Evolutionary conservation across 2,113 vertebrate genomes (phyloP), one percentile per base, ranked within the genome.

Genomic region (Larimichthys crocea): DNA sequence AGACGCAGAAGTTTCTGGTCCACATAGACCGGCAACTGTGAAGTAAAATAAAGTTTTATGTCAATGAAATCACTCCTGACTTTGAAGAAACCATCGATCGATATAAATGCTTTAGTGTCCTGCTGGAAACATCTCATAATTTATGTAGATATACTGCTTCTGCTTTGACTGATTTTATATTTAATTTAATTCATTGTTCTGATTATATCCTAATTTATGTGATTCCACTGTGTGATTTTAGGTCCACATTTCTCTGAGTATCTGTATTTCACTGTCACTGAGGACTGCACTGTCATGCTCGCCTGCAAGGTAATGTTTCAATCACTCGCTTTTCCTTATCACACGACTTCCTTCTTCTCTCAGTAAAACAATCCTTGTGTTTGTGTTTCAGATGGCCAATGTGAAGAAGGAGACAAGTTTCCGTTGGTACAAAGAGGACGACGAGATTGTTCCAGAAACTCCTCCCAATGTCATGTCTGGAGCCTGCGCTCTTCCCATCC

Each of bases 211-310:
- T 40, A 0, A 78, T 42, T 19, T 9, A 15, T 0, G 8, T 56
- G 3, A 19, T 48, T 67, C 5, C 10, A 11, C 6, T 24, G 46
- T 81, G 2, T 83, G 7, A 0, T 70, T 80, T 22, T 64, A 99
- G 98, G 98, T 83, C 96, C 98, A 53, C 97, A 99, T 89, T 99
- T 99, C 92, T 95, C 95, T 3, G 95, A 98, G 73, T 96, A 96
- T 78, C 74, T 99, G 64, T 92, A 91, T 60, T 99, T 97, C 97
- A 80, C 96, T 0, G 94, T 99, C 82, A 95, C 96, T 3, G 96
- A 99, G 0, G 96, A 98, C 19, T 99, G 98, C 70, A 96, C 96
- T 8, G 96, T 99, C 15, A 91, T 96, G 65, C 95, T 99, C 10
- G 20, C 92, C 62, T 98, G 97, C 91, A 98, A 98, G 97, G 98